Evolutionary conservation across 2,113 vertebrate species (phyloP), one percentile per base, ranked within the genome.

Genomic region (Ornithorhynchus anatinus): DNA sequence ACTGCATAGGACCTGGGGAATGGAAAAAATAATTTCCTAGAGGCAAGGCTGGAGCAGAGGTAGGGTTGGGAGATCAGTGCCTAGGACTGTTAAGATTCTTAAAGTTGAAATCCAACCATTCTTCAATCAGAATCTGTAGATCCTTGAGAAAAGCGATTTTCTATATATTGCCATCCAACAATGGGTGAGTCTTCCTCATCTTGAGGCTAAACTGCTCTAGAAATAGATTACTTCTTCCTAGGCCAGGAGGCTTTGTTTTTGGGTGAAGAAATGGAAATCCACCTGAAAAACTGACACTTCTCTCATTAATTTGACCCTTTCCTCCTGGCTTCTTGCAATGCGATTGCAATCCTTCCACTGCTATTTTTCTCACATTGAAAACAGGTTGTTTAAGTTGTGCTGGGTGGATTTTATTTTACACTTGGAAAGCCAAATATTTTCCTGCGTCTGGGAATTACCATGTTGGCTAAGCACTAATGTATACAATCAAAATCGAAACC

Each of bases 191-290:
- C n/a, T n/a, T n/a, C n/a, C n/a, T n/a, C n/a, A n/a, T n/a, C n/a
- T n/a, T n/a, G n/a, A n/a, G n/a, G n/a, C n/a, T n/a, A n/a, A n/a
- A n/a, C n/a, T n/a, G n/a, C n/a, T n/a, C n/a, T n/a, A n/a, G n/a
- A 40, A 48, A 54, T 36, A 54, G 62, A 77, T 7, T 5, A 3
- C 48, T 60, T 63, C 38, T 67, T 75, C 54, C 51, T 47, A 59
- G 64, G 23, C 47, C 27, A 42, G 40, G n/a, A n/a, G n/a, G n/a
- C 77, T 72, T 75, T 80, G 72, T 75, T 82, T 69, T 63, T 69
- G 16, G 13, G n/a, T 59, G 66, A 61, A 80, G 27, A 9, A 29
- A 75, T 57, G 47, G 25, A 66, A 65, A 69, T 6, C 13, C 50
- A 29, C 35, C 14, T 16, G 19, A 66, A 75, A 80, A 67, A 52